Conservation (phyloP, 2,888 invertebrate species). For the Priocnemis perturbator region DNA sequence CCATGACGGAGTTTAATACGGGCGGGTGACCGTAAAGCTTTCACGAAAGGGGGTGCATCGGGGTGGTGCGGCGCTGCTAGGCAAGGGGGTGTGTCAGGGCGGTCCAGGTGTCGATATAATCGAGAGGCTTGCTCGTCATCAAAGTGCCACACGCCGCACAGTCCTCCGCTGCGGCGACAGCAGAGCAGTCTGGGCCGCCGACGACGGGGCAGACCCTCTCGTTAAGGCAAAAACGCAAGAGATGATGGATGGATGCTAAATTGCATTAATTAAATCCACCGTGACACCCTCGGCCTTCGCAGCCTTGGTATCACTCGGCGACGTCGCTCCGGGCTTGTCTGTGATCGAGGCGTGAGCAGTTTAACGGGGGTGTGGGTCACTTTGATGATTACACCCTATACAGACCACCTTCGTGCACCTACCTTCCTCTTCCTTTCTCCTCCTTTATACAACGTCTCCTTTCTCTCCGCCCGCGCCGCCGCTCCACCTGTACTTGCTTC, state of each 20-base stretch:
- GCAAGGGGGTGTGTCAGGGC: conserved; percentile 28
- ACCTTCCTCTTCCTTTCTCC: conserved; percentile 1
- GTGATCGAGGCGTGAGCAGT: conserved; percentile 68
- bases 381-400: conserved; percentile 67
- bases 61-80: conserved; percentile 23
- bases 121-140: conserved; percentile 64
- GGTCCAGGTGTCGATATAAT: conserved; percentile 70
- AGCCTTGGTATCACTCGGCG: conserved; percentile 66
- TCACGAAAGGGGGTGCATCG: conserved; percentile 35
- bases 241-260: conserved; percentile 75
- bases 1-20: conserved; percentile 53
- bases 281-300: conserved; percentile 66
- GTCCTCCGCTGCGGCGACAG: not conserved
- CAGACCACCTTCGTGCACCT: conserved; percentile 24
- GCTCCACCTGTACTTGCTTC: conserved; percentile 15
- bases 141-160: conserved; percentile 60
- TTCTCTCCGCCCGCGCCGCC: not conserved
- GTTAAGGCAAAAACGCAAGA: conserved; percentile 73
- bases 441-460: conserved; percentile 6
- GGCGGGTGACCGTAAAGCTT: conserved; percentile 58
- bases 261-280: conserved; percentile 74
- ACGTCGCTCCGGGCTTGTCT: conserved; percentile 52
- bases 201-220: conserved; percentile 48
- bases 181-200: conserved; percentile 11
- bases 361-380: conserved; percentile 70